Evolutionary conservation across 2,888 invertebrate species (phyloP).

Genomic region (Entomobrya proxima): DNA sequence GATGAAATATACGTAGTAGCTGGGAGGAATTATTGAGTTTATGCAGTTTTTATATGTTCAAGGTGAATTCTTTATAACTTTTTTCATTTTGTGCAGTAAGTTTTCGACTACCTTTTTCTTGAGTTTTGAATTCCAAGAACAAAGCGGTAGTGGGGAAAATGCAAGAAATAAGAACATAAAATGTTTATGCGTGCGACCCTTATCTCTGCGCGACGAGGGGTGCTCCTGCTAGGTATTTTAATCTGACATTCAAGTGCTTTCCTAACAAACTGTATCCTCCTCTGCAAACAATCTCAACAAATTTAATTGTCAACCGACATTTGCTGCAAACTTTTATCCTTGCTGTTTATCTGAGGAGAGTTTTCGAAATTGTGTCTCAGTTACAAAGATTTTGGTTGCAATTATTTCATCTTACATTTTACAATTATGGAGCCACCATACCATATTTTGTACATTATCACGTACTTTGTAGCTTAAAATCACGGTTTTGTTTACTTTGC

Average conservation of each 20-base stretch:
- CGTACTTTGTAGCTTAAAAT: too few relatives aligned
- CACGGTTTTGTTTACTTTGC: neutral
- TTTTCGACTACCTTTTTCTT: neutral
- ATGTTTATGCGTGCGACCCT: conserved; percentile 66
- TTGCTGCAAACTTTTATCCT: too few relatives aligned
- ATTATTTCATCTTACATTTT: too few relatives aligned
- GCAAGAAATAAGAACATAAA: neutral
- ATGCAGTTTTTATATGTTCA: neutral
- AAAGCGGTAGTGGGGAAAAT: conserved; percentile 1
- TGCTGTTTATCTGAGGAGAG: too few relatives aligned
- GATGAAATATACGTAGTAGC: neutral
- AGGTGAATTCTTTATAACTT: neutral
- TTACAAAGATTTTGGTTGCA: too few relatives aligned
- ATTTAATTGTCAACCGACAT: neutral
- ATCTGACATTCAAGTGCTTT: conserved; percentile 65
- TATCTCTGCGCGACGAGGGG: conserved; percentile 72
- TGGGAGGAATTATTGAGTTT: neutral
- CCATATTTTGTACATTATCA: too few relatives aligned
- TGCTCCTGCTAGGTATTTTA: conserved; percentile 74
- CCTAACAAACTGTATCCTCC: conserved; percentile 11
- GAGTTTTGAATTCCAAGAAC: conserved; percentile 14
- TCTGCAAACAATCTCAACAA: neutral
- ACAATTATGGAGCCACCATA: too few relatives aligned
- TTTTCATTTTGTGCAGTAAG: neutral
- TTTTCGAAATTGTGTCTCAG: too few relatives aligned